Base-by-base conservation (phyloP, 2,113 vertebrate species). In the Melanocharis versteri region DNA sequence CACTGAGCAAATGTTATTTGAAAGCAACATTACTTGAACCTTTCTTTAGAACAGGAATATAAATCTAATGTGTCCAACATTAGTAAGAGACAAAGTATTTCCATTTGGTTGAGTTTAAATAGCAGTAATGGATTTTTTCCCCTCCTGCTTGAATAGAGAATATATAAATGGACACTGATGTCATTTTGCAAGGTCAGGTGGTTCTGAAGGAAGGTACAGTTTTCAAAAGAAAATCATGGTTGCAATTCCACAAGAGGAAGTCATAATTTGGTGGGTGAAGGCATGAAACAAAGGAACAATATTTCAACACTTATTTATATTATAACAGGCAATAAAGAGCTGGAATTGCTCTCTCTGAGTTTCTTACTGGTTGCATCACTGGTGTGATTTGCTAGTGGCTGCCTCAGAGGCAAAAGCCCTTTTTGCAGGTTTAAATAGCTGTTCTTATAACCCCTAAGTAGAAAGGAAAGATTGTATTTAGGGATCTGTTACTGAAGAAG, bases 81-180 rank as follows among this genome's bases (percentile, higher is more conserved):
- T 82, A 89, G 80, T 33, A 76, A 72, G 83, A 93, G 90, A 78
- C 44, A 69, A 93, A 91, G 87, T n/a, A 86, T 93, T 96, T 96
- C 94, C 86, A 94, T 92, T 87, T 86, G 86, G 72, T 56, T 83
- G 94, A 87, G 50, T 81, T 91, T 95, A 88, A 95, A 86, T 73
- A 62, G 47, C 62, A 70, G 72, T 73, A 95, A 93, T 73, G 45
- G 70, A n/a, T 66, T 54, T 71, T 48, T 31, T 6, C 0, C 11
- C 4, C 60, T 62, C 27, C 21, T 45, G 6, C 48, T 81, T 66
- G 58, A 50, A 66, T 48, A 30, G 31, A 92, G 83, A 83, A 56
- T 83, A 45, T 56, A 68, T 60, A 86, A 93, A 78, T 72, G 64
- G 72, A 80, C 60, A 50, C 26, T 71, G 68, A 78, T 94, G 79